Conservation (phyloP, 2,888 invertebrate genomes). For the Lycia hirtaria region DNA sequence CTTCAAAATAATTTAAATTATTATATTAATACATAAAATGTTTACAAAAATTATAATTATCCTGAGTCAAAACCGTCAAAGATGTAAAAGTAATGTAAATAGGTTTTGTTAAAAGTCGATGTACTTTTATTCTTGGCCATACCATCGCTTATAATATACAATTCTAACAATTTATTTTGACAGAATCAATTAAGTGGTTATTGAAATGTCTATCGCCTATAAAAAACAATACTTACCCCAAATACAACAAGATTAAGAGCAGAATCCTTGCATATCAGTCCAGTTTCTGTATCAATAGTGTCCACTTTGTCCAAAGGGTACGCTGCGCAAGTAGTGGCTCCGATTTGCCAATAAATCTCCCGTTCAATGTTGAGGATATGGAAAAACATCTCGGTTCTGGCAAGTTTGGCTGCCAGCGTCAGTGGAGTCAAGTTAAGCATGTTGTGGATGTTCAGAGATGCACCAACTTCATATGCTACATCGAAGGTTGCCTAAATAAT, state of each 20-base stretch:
- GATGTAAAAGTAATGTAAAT: too few relatives aligned
- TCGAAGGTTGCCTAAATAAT: slow-evolving; percentile 92
- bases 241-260: slow-evolving; percentile 98
- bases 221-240: slow-evolving; percentile 88
- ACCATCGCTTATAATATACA: too few relatives aligned
- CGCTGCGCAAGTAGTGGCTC: slow-evolving; percentile 98
- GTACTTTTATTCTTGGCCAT: too few relatives aligned
- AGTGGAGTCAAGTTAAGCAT: slow-evolving; percentile 95
- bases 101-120: too few relatives aligned
- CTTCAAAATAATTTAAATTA: too few relatives aligned
- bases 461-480: slow-evolving; percentile 97
- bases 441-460: slow-evolving; percentile 94
- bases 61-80: too few relatives aligned
- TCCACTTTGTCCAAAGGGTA: slow-evolving; percentile 98
- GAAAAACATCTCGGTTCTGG: slow-evolving; percentile 97
- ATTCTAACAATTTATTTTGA: neutral
- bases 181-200: neutral
- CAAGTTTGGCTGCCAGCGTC: slow-evolving; percentile 96
- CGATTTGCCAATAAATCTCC: slow-evolving; percentile 99
- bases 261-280: slow-evolving; percentile 97
- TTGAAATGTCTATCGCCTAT: neutral
- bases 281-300: slow-evolving; percentile 96
- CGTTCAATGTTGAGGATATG: slow-evolving; percentile 98
- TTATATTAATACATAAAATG: too few relatives aligned
- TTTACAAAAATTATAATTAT: too few relatives aligned